These are phyloP conservation scores for Kryphioiulus occultus DNA, from an alignment of 2,888 invertebrate genomes.

Conservation along the genomic window DNA sequence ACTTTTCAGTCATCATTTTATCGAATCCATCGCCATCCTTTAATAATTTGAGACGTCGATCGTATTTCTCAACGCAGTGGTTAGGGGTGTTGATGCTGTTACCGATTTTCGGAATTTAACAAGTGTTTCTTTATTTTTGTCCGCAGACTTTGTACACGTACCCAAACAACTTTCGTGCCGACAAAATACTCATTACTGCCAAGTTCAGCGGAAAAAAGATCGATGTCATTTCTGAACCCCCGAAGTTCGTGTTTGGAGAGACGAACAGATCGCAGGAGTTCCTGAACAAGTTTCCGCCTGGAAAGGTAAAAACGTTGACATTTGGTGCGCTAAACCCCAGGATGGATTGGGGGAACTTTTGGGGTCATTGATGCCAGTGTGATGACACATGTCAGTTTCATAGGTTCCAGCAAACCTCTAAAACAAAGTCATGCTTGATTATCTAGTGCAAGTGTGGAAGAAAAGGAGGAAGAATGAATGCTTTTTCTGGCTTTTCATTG, in stretches of 20 bases:
- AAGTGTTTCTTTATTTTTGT: constrained; percentile 43
- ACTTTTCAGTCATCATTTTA: not conserved
- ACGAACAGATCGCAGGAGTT: constrained; percentile 88
- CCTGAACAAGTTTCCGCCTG: constrained; percentile 93
- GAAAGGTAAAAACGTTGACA: constrained; percentile 74
- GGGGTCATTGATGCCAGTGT: too few species aligned
- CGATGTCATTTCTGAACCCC: constrained; percentile 72
- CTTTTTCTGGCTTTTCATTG: not conserved
- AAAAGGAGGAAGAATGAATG: not conserved
- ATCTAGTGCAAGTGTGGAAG: not conserved
- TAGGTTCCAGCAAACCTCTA: too few species aligned
- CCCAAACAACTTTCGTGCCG: constrained; percentile 97
- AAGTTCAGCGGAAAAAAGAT: constrained; percentile 91
- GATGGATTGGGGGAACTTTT: too few species aligned
- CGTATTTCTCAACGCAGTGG: too few species aligned
- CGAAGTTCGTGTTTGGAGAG: constrained; percentile 89
- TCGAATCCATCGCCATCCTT: not conserved
- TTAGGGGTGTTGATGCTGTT: too few species aligned
- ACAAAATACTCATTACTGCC: constrained; percentile 97
- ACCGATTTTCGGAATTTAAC: too few species aligned
- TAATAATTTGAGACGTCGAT: too few species aligned
- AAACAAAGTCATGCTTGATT: not conserved
- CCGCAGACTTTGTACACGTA: constrained; percentile 95
- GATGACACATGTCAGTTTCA: too few species aligned
- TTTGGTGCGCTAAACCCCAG: too few species aligned